Evolutionary conservation across 2,113 vertebrate genomes (phyloP).

Genomic region (Cettia cetti): DNA sequence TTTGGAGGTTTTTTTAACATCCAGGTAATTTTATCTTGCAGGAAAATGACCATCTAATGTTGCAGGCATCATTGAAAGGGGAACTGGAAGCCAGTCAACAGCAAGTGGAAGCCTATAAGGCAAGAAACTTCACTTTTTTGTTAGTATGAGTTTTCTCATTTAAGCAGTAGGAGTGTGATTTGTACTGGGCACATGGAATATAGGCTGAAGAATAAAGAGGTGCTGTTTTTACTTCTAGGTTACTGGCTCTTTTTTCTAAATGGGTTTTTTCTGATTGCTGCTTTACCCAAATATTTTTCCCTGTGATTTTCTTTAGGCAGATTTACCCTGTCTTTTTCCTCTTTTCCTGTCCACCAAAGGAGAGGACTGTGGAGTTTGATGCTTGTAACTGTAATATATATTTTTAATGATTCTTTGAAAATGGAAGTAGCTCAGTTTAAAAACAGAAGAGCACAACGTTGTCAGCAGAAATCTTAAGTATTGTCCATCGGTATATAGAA

Average conservation of each 20-base stretch:
- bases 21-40: constrained; percentile 56
- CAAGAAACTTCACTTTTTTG: constrained; percentile 43
- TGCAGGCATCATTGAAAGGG: constrained; percentile 86
- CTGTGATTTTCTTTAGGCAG: not conserved
- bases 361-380: not conserved
- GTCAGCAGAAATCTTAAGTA: not conserved
- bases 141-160: not conserved
- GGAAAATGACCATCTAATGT: constrained; percentile 85
- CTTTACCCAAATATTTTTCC: not conserved
- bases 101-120: constrained; percentile 91
- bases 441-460: not conserved
- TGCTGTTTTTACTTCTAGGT: not conserved
- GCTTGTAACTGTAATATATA: not conserved
- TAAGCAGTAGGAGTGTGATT: not conserved
- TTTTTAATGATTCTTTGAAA: not conserved
- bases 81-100: constrained; percentile 92
- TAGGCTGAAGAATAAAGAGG: not conserved
- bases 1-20: not conserved
- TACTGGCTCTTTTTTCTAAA: not conserved
- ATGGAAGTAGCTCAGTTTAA: not conserved
- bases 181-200: not conserved
- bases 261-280: not conserved
- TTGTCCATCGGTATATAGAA: not conserved
- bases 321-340: not conserved
- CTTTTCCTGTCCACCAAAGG: not conserved